Base-by-base conservation (phyloP, 2,888 invertebrate species). In the Exocentrus adspersus region DNA sequence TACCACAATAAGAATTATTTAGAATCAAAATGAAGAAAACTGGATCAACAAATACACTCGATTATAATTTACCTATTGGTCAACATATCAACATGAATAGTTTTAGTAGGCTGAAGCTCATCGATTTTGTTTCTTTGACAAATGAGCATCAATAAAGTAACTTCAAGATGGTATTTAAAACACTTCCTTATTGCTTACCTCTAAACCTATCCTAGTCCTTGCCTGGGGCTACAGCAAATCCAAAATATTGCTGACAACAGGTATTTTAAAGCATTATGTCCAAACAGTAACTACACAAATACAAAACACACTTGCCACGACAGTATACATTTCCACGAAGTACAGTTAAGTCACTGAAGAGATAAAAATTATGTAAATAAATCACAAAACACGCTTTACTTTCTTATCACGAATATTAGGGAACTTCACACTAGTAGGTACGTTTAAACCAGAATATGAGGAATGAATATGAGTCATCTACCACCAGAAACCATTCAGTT, bases 401-500 rank as follows among this genome's bases (percentile, higher is more conserved):
- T 50, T 63, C 52, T 62, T 60, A 62, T 64, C 65, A 61, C 64
- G 48, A 20, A 42, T 60, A 19, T 60, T 60, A 37, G 56, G 19
- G 54, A 67, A 60, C 60, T 45, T 37, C 41, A 45, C 32, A 53
- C 60, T 46, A 62, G 57, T 2, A 30, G n/a, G 46, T 60, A 66
- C 60, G 56, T 60, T 64, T 56, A 48, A 43, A 67, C 60, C 62
- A 53, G 48, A 28, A 64, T 68, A 66, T 62, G 64, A 65, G 62
- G 65, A 70, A 70, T 61, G 72, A 68, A 70, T 72, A 75, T 76
- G 75, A 76, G 73, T 75, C 75, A 74, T 73, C 62, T 14, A 59
- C 59, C 70, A 69, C 65, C 69, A 71, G 73, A 76, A 76, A 75
- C 76, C 77, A 77, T 77, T 78, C 75, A 75, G 73, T 76, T 74